Percentiles rank a stretch among this genome's conserved stretches.
Conservation (phyloP, 2,797 vertebrate species). For the Bradypus variegatus region DNA sequence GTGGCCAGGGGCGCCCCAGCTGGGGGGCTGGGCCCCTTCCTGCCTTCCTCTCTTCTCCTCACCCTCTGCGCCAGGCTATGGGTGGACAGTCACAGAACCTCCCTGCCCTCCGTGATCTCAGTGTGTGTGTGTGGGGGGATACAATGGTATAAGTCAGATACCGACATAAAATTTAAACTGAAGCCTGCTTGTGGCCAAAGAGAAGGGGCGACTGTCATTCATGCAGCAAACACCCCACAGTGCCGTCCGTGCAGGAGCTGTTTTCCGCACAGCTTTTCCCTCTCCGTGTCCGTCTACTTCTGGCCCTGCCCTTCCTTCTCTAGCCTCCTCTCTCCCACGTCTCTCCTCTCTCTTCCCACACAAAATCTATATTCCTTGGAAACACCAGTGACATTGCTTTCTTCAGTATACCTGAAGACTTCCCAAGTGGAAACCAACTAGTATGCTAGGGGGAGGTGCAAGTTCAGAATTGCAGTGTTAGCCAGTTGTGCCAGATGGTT, state of each 20-base stretch:
- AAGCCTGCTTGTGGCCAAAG: too few relatives aligned
- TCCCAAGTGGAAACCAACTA: rapidly evolving
- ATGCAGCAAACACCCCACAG: rapidly evolving
- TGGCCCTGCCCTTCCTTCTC: rapidly evolving
- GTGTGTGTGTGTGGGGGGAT: too few relatives aligned
- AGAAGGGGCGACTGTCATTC: not conserved
- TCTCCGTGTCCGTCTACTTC: rapidly evolving
- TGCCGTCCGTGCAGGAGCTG: rapidly evolving
- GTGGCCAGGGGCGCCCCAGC: too few relatives aligned
- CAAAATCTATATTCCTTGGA: not conserved
- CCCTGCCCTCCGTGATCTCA: too few relatives aligned
- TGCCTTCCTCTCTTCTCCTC: rapidly evolving
- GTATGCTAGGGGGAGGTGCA: rapidly evolving
- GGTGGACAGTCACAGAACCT: too few relatives aligned
- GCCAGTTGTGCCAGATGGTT: rapidly evolving
- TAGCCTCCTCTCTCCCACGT: rapidly evolving
- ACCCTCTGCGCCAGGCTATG: rapidly evolving
- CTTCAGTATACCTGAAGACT: rapidly evolving
- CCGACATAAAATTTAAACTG: too few relatives aligned
- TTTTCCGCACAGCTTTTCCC: rapidly evolving
- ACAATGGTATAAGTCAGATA: too few relatives aligned
- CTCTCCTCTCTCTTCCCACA: not conserved
- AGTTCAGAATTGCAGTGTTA: rapidly evolving
- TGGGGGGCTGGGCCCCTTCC: too few relatives aligned
- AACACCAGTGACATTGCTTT: rapidly evolving